These are phyloP conservation scores for Drosophila funebris DNA, from an alignment of 1,140 invertebrate species.

Conservation along the genomic window DNA sequence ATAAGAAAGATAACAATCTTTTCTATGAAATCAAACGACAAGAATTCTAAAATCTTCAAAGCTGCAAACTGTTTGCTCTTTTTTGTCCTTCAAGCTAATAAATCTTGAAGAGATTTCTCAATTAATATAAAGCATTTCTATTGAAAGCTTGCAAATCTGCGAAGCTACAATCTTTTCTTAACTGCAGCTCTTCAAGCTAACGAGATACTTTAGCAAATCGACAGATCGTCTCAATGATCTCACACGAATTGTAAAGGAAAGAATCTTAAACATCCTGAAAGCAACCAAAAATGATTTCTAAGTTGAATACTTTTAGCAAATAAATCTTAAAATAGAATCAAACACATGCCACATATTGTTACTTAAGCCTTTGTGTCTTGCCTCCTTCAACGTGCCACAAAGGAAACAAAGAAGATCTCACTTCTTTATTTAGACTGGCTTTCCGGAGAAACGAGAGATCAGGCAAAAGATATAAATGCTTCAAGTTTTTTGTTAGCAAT, in stretches of 20 bases:
- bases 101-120: no score
- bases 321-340: slow-evolving; percentile 2
- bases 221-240: no score
- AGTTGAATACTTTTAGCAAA: background rate
- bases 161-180: no score
- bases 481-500: slow-evolving; percentile 6
- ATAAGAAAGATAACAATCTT: no score
- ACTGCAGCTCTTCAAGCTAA: no score
- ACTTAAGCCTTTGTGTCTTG: background rate
- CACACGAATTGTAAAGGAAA: background rate
- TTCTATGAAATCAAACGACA: no score
- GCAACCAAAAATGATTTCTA: background rate
- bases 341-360: background rate
- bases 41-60: no score
- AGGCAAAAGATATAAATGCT: slow-evolving; percentile 4
- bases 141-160: no score
- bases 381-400: background rate
- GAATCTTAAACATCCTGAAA: background rate
- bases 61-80: no score
- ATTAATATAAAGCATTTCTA: no score
- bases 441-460: slow-evolving; percentile 14
- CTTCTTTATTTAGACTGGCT: background rate
- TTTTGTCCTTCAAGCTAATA: no score
- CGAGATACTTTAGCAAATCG: no score
- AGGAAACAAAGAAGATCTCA: background rate